Evolutionary conservation across 2,888 invertebrate species (phyloP).

Genomic region (Argynnis bischoffii): DNA sequence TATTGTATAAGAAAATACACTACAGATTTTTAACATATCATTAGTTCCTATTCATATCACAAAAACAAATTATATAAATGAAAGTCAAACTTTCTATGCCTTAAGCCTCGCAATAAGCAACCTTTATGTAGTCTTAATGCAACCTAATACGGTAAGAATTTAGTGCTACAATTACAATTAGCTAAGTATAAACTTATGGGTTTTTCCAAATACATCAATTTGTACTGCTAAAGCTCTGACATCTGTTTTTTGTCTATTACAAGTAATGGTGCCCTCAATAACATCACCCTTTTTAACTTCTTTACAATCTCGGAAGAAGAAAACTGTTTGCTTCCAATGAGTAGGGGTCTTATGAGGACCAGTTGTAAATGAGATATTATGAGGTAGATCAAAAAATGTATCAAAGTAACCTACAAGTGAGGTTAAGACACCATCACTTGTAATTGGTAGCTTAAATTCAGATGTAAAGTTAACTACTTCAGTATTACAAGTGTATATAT

Average conservation of each 20-base stretch:
- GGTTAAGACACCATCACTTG: conserved; percentile 86
- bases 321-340: conserved; percentile 98
- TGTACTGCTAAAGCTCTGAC: conserved; percentile 88
- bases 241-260: conserved; percentile 88
- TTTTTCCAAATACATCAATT: conserved; percentile 84
- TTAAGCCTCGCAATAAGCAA: conserved; percentile 20
- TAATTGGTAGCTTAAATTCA: conserved; percentile 85
- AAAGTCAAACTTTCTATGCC: conserved; percentile 36
- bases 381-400: conserved; percentile 89
- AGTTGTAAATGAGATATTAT: conserved; percentile 88
- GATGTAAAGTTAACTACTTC: conserved; percentile 88
- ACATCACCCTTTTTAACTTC: conserved; percentile 86
- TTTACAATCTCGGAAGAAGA: conserved; percentile 89
- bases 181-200: conserved; percentile 84
- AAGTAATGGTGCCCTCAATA: conserved; percentile 86
- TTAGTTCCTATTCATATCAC: conserved; percentile 30
- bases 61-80: conserved; percentile 18
- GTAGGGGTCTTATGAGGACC: conserved; percentile 88
- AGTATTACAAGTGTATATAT: conserved; percentile 88
- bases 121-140: neutral
- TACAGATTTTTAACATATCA: neutral
- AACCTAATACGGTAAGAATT: conserved; percentile 4
- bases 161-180: conserved; percentile 53
- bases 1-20: neutral
- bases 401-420: conserved; percentile 96